These are phyloP conservation scores for Pseudocheirus occidentalis DNA, from an alignment of 2,797 vertebrate species.

Conservation along the genomic window DNA sequence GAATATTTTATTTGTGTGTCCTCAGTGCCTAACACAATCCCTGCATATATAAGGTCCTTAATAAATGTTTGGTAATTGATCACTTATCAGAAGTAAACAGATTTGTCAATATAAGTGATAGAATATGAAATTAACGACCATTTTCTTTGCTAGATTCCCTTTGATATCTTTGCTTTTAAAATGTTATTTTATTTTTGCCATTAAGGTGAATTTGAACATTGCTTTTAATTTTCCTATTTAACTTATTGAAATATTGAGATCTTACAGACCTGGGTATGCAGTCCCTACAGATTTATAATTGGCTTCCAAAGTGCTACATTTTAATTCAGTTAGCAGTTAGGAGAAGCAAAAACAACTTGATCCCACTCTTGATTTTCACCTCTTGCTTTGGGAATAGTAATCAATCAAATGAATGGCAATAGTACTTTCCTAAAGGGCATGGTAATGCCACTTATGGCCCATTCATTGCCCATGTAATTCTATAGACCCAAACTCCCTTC, in stretches of 20 bases:
- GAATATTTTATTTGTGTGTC: not conserved
- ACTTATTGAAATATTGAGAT: not conserved
- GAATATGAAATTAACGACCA: not conserved
- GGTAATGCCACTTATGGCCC: not conserved
- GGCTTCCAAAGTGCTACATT: not conserved
- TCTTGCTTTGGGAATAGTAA: not conserved
- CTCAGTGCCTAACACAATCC: not conserved
- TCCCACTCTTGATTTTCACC: not conserved
- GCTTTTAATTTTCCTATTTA: not conserved
- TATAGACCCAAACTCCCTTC: not conserved
- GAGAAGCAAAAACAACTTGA: not conserved
- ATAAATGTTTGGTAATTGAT: not conserved
- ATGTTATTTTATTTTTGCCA: not conserved
- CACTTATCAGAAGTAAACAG: not conserved
- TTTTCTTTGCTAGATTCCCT: not conserved
- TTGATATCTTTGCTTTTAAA: not conserved
- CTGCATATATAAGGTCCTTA: not conserved
- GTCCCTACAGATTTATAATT: not conserved
- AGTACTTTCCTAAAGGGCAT: not conserved
- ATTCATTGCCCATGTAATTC: not conserved
- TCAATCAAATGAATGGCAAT: not conserved
- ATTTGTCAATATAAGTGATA: not conserved
- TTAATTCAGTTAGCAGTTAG: not conserved
- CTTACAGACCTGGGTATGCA: not conserved
- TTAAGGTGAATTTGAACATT: not conserved